phyloP scores from a whole-genome alignment of 92 coral and sea anemone species.

The Pocillopora grandis region DNA sequence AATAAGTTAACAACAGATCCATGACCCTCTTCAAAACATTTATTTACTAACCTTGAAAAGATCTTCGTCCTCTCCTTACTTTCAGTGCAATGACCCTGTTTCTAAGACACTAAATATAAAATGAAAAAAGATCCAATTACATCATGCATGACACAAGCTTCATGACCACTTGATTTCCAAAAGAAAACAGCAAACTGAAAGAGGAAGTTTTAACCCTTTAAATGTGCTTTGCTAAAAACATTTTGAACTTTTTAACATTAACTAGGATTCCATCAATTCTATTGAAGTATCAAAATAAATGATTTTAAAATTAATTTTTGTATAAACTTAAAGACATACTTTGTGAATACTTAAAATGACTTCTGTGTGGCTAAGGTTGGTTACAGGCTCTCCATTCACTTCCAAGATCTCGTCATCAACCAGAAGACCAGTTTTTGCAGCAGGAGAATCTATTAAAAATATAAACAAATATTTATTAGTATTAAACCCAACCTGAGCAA shows the following conservation, averaged over 20 bases:
- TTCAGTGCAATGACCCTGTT: constrained; percentile 89
- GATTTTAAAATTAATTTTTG: neutral
- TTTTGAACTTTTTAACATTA: neutral
- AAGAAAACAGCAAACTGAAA: no score
- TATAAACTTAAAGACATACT: constrained; percentile 39
- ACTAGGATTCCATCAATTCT: neutral
- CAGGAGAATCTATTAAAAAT: constrained; percentile 78
- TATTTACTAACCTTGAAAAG: constrained; percentile 40
- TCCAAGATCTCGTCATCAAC: constrained; percentile 90
- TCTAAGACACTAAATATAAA: constrained; percentile 73
- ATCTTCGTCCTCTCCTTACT: constrained; percentile 69
- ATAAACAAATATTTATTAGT: neutral
- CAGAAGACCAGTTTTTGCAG: constrained; percentile 74
- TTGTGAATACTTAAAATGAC: constrained; percentile 94
- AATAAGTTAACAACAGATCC: no score
- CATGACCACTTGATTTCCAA: neutral
- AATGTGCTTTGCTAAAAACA: no score
- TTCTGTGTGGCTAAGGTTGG: constrained; percentile 78
- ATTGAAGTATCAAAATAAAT: neutral
- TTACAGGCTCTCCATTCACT: constrained; percentile 85
- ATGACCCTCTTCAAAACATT: neutral
- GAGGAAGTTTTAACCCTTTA: no score
- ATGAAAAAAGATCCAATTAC: neutral
- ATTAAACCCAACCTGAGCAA: no score
- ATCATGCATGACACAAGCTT: neutral